Evolutionary conservation across 2,797 vertebrate genomes (phyloP).

Genomic region (Schizopygopsis malacanthus): DNA sequence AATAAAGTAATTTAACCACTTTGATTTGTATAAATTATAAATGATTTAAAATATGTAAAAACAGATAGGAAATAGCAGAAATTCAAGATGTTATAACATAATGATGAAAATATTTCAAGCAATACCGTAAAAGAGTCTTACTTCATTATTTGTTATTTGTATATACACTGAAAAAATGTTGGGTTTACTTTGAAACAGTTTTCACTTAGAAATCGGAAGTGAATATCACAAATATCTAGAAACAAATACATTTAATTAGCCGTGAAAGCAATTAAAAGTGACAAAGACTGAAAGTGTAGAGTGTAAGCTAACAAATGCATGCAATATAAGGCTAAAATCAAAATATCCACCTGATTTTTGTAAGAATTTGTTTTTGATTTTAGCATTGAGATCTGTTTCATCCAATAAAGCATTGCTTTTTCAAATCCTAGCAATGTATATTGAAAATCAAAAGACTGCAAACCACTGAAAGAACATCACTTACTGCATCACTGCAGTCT

Average conservation of each 20-base stretch:
- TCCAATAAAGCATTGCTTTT: background rate
- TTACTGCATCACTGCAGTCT: background rate
- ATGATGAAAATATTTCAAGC: background rate
- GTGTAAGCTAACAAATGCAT: background rate
- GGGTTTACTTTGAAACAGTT: background rate
- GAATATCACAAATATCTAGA: background rate
- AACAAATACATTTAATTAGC: background rate
- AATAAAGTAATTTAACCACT: background rate
- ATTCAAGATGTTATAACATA: background rate
- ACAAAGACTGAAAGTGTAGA: background rate
- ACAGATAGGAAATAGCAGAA: background rate
- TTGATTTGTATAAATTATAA: background rate
- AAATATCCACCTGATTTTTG: background rate
- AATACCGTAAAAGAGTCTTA: background rate
- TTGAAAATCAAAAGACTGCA: background rate
- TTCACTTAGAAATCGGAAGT: background rate
- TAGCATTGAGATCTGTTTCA: background rate
- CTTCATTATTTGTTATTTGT: background rate
- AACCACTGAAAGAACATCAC: background rate
- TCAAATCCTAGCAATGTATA: background rate
- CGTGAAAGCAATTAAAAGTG: background rate
- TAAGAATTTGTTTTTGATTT: background rate
- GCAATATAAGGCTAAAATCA: background rate
- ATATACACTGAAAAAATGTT: no score
- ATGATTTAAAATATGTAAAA: background rate